Percentiles rank a stretch among this genome's conserved stretches.
phyloP scores from a whole-genome alignment of 2,797 vertebrate genomes.

The Arctocebus calabarensis region DNA sequence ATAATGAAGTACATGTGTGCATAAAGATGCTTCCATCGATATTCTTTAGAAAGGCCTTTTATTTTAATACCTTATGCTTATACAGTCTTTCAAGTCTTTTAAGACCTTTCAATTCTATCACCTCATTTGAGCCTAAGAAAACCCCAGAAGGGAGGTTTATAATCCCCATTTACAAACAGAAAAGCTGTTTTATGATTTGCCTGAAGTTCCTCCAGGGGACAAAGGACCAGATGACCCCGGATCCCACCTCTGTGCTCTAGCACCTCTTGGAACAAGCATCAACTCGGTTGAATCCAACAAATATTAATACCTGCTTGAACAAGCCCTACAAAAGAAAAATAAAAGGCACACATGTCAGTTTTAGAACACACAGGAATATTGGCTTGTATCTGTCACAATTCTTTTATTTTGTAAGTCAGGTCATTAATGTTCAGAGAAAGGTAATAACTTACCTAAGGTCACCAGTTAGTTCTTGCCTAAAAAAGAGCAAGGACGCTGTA shows the following conservation, averaged over 20 bases:
- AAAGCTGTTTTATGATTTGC: background rate
- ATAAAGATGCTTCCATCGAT: conserved; percentile 54
- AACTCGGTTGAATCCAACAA: background rate
- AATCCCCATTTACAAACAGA: background rate
- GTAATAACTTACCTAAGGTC: background rate
- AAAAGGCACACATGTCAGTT: background rate
- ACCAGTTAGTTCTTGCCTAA: background rate
- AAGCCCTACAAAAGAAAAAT: background rate
- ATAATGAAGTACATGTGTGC: conserved; percentile 22
- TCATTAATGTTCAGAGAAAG: conserved; percentile 15
- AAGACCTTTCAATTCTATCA: conserved; percentile 25
- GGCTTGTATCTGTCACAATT: background rate
- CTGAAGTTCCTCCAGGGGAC: background rate
- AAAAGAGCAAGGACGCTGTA: conserved; percentile 34
- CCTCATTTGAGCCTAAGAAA: background rate
- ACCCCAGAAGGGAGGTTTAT: background rate
- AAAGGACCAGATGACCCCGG: background rate
- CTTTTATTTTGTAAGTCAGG: background rate
- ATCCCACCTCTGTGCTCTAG: background rate
- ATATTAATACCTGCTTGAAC: background rate
- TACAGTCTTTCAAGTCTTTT: background rate
- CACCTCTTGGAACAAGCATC: background rate
- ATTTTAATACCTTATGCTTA: conserved; percentile 47
- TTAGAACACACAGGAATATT: background rate
- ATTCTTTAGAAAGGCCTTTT: conserved; percentile 52